Percentiles rank a stretch among this genome's conserved stretches.
Conservation (phyloP, 2,797 vertebrate species). For the Sternotherus odoratus region DNA sequence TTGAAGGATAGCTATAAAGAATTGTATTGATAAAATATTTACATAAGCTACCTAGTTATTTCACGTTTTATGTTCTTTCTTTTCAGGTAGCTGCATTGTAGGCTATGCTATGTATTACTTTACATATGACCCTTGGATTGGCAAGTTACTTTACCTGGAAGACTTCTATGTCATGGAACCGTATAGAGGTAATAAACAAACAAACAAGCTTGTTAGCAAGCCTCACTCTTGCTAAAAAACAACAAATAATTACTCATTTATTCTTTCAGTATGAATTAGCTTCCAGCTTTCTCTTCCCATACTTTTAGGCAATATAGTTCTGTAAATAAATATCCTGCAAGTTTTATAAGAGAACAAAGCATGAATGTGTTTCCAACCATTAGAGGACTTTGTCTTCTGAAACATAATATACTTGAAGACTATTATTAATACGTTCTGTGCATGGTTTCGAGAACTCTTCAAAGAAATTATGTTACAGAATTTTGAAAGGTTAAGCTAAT, state of each 20-base stretch:
- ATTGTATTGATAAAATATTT: neutral
- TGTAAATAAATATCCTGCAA: neutral
- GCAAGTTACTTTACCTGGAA: slow-evolving; percentile 87
- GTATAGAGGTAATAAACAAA: slow-evolving; percentile 74
- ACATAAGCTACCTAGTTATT: neutral
- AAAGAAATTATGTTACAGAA: neutral
- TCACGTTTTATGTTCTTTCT: neutral
- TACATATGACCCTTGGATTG: slow-evolving; percentile 85
- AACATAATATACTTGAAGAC: neutral
- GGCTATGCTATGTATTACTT: slow-evolving; percentile 87
- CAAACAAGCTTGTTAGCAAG: neutral
- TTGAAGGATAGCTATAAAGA: neutral
- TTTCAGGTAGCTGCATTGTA: slow-evolving; percentile 74
- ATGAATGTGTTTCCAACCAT: neutral
- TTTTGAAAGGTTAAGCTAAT: neutral
- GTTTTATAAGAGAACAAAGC: neutral
- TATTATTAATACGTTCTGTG: neutral
- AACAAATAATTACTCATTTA: neutral
- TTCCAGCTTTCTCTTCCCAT: neutral
- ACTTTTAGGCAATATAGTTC: neutral
- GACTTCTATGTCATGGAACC: slow-evolving; percentile 85
- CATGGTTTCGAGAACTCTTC: neutral
- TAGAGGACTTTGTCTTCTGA: neutral
- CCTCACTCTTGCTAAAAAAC: neutral
- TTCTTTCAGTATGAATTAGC: neutral